phyloP scores from a whole-genome alignment of 2,797 vertebrate genomes.

The Phataginus tricuspis region DNA sequence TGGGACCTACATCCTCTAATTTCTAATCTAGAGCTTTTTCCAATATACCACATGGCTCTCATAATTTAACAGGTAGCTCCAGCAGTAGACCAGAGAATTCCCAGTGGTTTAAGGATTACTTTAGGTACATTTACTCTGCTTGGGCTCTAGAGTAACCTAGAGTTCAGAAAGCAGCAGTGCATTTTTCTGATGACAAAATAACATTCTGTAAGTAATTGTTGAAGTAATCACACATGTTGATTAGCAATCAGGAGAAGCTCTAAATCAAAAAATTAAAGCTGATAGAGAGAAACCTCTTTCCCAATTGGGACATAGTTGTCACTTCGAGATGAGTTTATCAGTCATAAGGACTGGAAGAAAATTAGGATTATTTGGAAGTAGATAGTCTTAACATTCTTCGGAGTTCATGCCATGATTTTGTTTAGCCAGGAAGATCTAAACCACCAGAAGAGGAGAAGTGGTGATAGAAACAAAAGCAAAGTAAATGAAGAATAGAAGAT shows the following conservation, averaged over 20 bases:
- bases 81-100: background rate
- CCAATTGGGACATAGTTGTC: slow-evolving; percentile 57
- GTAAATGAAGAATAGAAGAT: background rate
- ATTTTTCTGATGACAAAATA: slow-evolving; percentile 10
- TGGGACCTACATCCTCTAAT: background rate
- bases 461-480: background rate
- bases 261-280: slow-evolving; percentile 60
- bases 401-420: slow-evolving; percentile 10
- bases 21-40: background rate
- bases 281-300: slow-evolving; percentile 35
- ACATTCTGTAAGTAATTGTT: slow-evolving; percentile 39
- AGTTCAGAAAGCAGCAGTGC: slow-evolving; percentile 10
- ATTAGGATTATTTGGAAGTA: slow-evolving; percentile 56
- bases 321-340: slow-evolving; percentile 50
- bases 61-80: background rate
- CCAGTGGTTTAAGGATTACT: background rate
- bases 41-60: background rate
- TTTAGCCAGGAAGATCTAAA: slow-evolving; percentile 35
- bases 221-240: slow-evolving; percentile 55
- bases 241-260: slow-evolving; percentile 67
- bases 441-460: background rate
- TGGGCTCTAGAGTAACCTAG: background rate
- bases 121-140: background rate
- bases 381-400: background rate
- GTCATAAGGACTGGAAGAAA: background rate